Conservation (phyloP, 2,113 vertebrate species). For the Sinocyclocheilus maitianheensis region DNA sequence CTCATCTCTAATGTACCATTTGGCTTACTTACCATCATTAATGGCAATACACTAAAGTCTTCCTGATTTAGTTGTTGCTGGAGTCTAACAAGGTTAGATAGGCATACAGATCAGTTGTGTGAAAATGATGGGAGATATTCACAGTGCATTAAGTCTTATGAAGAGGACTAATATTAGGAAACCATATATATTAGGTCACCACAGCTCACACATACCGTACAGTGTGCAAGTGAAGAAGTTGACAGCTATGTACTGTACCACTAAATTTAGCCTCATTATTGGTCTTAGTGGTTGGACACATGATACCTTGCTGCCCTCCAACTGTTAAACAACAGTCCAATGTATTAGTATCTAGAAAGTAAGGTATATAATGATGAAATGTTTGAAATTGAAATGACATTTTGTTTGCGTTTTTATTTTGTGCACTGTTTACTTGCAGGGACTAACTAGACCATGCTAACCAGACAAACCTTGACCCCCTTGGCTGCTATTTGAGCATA, state of each 20-base stretch:
- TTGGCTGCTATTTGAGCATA: not conserved
- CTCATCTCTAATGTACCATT: constrained; percentile 9
- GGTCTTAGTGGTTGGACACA: not conserved
- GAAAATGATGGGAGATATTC: constrained; percentile 30
- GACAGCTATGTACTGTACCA: constrained; percentile 19
- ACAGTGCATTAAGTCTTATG: constrained; percentile 22
- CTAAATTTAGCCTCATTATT: constrained; percentile 32
- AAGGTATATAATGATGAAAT: not conserved
- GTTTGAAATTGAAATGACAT: not conserved
- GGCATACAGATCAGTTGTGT: constrained; percentile 22
- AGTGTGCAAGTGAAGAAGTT: not conserved
- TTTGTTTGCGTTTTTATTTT: not conserved
- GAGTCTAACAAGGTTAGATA: constrained; percentile 22
- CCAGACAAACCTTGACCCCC: not conserved
- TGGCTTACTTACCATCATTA: constrained; percentile 16
- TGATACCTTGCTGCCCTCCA: constrained; percentile 3
- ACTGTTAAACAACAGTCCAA: not conserved
- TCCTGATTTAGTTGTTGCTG: constrained; percentile 15
- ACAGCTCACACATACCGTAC: not conserved
- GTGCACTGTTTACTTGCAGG: not conserved
- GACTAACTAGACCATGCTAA: not conserved
- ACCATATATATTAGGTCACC: not conserved
- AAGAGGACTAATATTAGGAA: not conserved
- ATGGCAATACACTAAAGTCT: not conserved
- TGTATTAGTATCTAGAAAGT: not conserved